Conservation (phyloP, 2,888 invertebrate species). For the Anaspis maculata region DNA sequence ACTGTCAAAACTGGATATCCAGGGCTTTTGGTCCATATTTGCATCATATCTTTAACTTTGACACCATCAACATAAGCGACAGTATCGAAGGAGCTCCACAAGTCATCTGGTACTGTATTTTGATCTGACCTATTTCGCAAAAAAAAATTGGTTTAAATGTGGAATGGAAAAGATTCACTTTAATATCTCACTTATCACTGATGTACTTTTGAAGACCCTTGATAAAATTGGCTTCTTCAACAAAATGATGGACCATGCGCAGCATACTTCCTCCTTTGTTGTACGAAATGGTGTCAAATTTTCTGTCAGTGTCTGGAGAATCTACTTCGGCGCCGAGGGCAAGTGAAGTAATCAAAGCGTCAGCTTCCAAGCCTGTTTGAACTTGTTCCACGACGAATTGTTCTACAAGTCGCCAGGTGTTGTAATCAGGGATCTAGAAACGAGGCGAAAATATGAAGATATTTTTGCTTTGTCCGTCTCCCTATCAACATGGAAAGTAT, state of each 20-base stretch:
- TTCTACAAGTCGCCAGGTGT: slow-evolving; percentile 33
- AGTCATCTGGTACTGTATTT: neutral
- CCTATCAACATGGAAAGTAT: too few species aligned
- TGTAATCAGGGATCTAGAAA: neutral
- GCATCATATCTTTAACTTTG: slow-evolving; percentile 40
- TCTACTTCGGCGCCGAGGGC: slow-evolving; percentile 51
- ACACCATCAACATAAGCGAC: too few species aligned
- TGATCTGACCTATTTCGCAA: neutral
- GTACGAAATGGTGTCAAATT: slow-evolving; percentile 62
- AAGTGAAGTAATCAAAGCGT: slow-evolving; percentile 50
- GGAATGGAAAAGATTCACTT: slow-evolving; percentile 7
- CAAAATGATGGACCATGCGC: slow-evolving; percentile 56
- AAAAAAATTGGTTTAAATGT: neutral
- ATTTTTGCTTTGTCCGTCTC: neutral
- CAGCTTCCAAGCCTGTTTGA: slow-evolving; percentile 53
- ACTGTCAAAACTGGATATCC: slow-evolving; percentile 54
- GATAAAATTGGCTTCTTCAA: slow-evolving; percentile 48
- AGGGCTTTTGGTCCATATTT: slow-evolving; percentile 53
- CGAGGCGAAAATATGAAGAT: neutral
- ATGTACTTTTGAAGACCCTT: slow-evolving; percentile 51
- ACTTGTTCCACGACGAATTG: slow-evolving; percentile 65
- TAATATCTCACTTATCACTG: slow-evolving; percentile 33
- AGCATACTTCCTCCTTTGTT: slow-evolving; percentile 49
- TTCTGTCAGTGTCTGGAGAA: slow-evolving; percentile 49
- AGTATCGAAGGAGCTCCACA: slow-evolving; percentile 2